These are phyloP conservation scores for Aphis craccivora DNA, from an alignment of 1,140 invertebrate species.

Conservation along the genomic window DNA sequence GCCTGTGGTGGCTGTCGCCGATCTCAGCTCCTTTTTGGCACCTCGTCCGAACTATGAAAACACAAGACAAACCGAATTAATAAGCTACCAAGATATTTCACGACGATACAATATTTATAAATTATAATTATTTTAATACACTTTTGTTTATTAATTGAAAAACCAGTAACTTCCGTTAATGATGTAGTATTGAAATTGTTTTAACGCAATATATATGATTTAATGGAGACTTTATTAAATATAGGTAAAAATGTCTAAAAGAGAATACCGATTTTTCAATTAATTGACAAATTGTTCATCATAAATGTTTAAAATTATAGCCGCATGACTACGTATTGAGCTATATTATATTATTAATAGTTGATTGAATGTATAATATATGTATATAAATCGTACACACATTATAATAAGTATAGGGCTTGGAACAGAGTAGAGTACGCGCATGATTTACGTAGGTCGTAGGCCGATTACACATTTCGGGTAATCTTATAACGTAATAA, in stretches of 20 bases:
- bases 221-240: neutral
- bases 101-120: neutral
- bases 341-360: neutral
- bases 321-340: neutral
- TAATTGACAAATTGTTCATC: neutral
- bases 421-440: neutral
- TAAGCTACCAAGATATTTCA: neutral
- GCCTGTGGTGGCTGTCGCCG: conserved; percentile 82
- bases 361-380: neutral
- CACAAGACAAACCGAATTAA: neutral
- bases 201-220: neutral
- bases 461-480: neutral
- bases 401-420: neutral
- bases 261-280: neutral
- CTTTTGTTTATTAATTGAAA: neutral
- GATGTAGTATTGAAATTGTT: neutral
- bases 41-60: conserved; percentile 74
- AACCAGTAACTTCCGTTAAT: neutral
- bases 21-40: conserved; percentile 77
- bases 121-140: neutral
- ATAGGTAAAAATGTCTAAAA: neutral
- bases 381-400: neutral
- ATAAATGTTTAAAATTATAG: neutral
- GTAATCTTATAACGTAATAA: neutral
- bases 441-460: neutral